Percentiles rank a stretch among this genome's conserved stretches.
phyloP scores from a whole-genome alignment of 2,113 vertebrate species.

The Elgaria multicarinata region DNA sequence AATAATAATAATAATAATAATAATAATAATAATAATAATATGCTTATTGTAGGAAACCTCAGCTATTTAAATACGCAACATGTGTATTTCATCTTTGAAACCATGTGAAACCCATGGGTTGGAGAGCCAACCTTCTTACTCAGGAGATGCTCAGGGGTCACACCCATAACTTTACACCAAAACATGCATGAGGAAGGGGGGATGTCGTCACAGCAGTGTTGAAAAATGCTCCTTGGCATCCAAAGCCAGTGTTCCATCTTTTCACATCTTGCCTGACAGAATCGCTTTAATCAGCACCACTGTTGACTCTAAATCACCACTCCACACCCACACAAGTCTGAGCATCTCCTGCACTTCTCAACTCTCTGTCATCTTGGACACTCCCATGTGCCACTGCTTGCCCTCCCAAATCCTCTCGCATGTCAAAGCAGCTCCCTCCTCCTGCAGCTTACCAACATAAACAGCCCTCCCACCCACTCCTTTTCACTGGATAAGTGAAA shows the following conservation, averaged over 20 bases:
- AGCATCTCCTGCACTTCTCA: neutral
- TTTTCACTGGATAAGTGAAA: neutral
- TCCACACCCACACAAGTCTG: neutral
- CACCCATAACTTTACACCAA: neutral
- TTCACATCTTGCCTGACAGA: neutral
- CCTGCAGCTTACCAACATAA: neutral
- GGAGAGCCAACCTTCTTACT: neutral
- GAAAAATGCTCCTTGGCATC: neutral
- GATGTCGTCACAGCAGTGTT: too few species aligned
- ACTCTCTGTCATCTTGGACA: neutral
- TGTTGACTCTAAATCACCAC: neutral
- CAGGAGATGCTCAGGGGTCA: neutral
- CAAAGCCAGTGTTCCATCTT: neutral
- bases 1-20: too few species aligned
- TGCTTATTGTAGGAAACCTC: neutral
- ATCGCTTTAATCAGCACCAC: neutral
- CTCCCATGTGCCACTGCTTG: neutral
- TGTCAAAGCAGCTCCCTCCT: neutral
- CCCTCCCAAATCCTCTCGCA: neutral
- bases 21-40: too few species aligned
- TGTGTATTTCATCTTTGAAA: neutral
- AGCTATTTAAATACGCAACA: neutral
- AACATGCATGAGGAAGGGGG: neutral
- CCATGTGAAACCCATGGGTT: neutral
- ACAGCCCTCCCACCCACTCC: neutral